Evolutionary conservation across 64 coral and sea anemone species (phyloP).

Genomic region (Astreopora myriophthalma): DNA sequence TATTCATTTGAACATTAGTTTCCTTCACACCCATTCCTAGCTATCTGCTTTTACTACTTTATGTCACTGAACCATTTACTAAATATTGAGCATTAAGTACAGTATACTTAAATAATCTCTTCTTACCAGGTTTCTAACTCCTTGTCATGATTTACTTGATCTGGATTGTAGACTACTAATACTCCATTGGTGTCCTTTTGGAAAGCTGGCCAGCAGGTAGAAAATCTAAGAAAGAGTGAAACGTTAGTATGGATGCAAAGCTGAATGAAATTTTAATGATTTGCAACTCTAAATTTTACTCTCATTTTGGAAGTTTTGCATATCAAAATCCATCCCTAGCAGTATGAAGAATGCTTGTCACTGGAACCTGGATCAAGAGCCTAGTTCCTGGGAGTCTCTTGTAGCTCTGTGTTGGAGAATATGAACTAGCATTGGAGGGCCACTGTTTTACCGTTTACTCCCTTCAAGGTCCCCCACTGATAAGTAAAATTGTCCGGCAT

Average conservation of each 20-base stretch:
- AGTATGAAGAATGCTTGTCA: too few species aligned
- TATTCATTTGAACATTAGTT: too few species aligned
- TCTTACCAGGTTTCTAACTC: slow-evolving; percentile 95
- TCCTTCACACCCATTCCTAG: not conserved
- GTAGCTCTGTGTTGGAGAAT: not conserved
- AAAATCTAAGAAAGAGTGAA: slow-evolving; percentile 57
- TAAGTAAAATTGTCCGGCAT: not conserved
- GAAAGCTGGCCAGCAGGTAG: slow-evolving; percentile 96
- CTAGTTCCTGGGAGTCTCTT: not conserved
- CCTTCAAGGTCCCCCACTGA: too few species aligned
- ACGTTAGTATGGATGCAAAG: not conserved
- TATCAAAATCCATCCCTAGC: too few species aligned
- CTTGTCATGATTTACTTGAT: slow-evolving; percentile 93
- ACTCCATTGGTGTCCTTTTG: slow-evolving; percentile 98
- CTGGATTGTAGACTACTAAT: slow-evolving; percentile 89
- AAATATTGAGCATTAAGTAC: not conserved
- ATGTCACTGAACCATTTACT: not conserved
- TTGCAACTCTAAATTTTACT: too few species aligned
- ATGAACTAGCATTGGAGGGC: not conserved
- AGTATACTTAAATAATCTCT: not conserved
- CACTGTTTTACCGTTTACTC: not conserved
- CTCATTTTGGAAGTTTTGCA: too few species aligned
- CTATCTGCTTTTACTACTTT: too few species aligned
- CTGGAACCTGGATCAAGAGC: not conserved
- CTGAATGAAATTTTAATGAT: not conserved